Percentiles rank a stretch among this genome's conserved stretches.
These are phyloP conservation scores for Cosmopolites sordidus DNA, from an alignment of 2,888 invertebrate genomes.

Conservation along the genomic window DNA sequence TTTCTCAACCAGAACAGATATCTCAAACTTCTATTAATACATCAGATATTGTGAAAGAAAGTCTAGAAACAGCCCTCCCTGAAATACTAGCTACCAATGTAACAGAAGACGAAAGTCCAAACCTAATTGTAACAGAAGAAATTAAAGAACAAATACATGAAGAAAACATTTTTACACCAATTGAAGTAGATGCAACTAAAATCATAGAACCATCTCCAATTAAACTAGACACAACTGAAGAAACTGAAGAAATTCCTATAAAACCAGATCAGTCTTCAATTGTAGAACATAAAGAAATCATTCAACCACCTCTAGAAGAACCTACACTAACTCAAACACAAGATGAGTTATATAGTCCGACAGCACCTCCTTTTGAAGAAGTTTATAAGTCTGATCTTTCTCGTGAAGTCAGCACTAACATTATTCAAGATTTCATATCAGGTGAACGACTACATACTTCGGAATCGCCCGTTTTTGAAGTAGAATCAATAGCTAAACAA, in stretches of 20 bases:
- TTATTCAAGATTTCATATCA: constrained; percentile 12
- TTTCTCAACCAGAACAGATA: too few species aligned
- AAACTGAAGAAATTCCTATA: background rate
- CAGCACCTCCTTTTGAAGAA: constrained; percentile 21
- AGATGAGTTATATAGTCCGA: constrained; percentile 9
- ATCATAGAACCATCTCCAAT: background rate
- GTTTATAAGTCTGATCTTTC: constrained; percentile 12
- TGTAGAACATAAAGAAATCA: background rate
- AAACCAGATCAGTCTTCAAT: background rate
- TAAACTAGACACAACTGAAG: background rate
- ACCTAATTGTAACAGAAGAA: background rate
- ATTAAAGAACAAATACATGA: background rate
- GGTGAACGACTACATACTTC: constrained; percentile 7
- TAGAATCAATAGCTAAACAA: background rate
- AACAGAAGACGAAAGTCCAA: too few species aligned
- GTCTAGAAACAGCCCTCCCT: too few species aligned
- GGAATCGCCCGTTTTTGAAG: background rate
- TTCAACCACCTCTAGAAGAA: background rate
- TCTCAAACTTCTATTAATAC: too few species aligned
- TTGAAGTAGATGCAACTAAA: too few species aligned
- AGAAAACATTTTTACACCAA: background rate
- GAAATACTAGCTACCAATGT: too few species aligned
- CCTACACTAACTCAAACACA: background rate
- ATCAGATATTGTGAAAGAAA: too few species aligned
- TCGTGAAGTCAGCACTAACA: constrained; percentile 4